Conservation (phyloP, 2,113 vertebrate genomes). For the Pachyramphus minor region DNA sequence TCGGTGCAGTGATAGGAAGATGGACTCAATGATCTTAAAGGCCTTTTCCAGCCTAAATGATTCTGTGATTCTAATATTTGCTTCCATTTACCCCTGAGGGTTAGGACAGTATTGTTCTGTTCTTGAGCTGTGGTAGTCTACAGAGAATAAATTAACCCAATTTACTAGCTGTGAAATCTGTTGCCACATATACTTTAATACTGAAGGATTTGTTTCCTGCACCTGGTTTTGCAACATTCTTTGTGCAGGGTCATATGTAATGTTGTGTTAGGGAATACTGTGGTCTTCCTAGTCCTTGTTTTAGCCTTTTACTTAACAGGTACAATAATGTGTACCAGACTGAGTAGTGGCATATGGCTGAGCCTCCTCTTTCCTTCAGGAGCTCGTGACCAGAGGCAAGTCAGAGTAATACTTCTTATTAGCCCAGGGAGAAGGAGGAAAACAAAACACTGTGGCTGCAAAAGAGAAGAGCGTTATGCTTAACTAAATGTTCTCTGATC, state of each 20-base stretch:
- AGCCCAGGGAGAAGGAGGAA: neutral
- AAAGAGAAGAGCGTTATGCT: neutral
- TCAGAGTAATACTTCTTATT: neutral
- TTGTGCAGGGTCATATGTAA: neutral
- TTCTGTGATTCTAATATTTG: neutral
- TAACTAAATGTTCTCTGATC: neutral
- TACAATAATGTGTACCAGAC: neutral
- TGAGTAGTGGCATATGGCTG: neutral
- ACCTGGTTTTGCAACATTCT: neutral
- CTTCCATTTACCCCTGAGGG: neutral
- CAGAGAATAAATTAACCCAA: neutral
- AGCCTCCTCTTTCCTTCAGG: neutral
- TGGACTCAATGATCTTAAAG: neutral
- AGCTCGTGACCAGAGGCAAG: neutral
- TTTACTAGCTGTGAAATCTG: neutral
- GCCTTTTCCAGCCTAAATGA: neutral
- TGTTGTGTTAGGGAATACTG: accelerated
- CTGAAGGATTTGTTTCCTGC: neutral
- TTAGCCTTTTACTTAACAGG: neutral
- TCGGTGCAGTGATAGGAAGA: neutral
- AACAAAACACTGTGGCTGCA: neutral
- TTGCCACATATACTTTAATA: neutral
- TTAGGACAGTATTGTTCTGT: neutral
- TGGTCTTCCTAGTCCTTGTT: neutral
- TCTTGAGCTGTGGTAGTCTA: neutral